Evolutionary conservation across 2,113 vertebrate species (phyloP), one percentile per base, ranked within the genome.

Genomic region (Syngnathus floridae): DNA sequence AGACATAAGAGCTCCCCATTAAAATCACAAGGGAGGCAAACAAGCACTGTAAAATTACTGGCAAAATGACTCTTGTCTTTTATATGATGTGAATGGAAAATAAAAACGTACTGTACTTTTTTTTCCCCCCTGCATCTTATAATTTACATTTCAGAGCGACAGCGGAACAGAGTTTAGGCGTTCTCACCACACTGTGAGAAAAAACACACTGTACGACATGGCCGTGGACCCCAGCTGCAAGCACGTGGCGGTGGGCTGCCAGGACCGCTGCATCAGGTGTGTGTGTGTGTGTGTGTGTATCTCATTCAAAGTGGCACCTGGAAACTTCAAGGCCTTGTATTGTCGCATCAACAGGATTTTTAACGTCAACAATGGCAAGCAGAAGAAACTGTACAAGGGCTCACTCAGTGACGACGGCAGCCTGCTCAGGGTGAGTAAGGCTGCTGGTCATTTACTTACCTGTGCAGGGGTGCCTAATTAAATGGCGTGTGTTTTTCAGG

Each of bases 321-420:
- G 41, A 48, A 31, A 46, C 16, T 7, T 7, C 5, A 12, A 60
- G 11, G 10, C 40, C 22, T 7, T 12, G 9, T 66, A 38, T 38
- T 8, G 36, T 31, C n/a, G 14, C 45, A 71, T 21, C 51, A 70
- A 36, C 78, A 99, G 97, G 84, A 91, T 99, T 84, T 97, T 98
- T 78, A 97, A 97, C 86, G 95, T 99, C 84, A 95, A 91, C 88
- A 97, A 90, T 19, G 97, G 96, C 57, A 98, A 98, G 84, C 97
- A 98, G 89, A 98, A 97, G 77, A 99, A 95, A 59, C 85, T 94
- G 48, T 99, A 92, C 67, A 99, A 97, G 70, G 96, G 96, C 61
- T 97, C 95, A 0, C 90, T 94, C 86, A 92, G 93, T 65, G 95
- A 95, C 82, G 97, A 98, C 1, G 97, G 97, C 65, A 94, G 94